Evolutionary conservation across 2,888 invertebrate species (phyloP).

Genomic region (Busseola fusca): DNA sequence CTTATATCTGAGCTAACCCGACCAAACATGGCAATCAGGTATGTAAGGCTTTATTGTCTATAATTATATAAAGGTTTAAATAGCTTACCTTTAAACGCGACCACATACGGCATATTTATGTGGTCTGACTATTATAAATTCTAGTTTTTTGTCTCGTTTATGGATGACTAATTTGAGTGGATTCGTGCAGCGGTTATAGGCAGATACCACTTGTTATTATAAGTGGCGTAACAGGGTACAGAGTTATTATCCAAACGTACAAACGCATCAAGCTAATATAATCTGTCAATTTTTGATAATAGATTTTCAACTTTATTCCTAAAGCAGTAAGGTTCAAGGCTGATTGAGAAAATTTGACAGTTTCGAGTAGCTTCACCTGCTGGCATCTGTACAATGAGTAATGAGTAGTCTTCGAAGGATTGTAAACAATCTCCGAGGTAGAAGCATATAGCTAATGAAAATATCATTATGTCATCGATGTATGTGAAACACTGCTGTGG

Average conservation of each 20-base stretch:
- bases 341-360: too few species aligned
- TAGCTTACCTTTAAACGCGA: slow-evolving; percentile 43
- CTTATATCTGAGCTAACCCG: slow-evolving; percentile 63
- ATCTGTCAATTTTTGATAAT: too few species aligned
- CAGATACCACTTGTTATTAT: neutral
- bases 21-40: slow-evolving; percentile 68
- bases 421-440: neutral
- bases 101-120: slow-evolving; percentile 44
- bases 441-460: neutral
- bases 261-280: too few species aligned
- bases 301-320: too few species aligned
- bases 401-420: neutral
- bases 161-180: slow-evolving; percentile 24
- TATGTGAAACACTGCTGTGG: neutral
- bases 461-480: slow-evolving; percentile 10
- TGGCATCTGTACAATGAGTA: too few species aligned
- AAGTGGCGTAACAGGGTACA: neutral
- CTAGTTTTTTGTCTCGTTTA: slow-evolving; percentile 18
- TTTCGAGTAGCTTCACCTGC: too few species aligned
- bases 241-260: neutral
- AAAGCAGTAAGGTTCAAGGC: too few species aligned
- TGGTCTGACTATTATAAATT: slow-evolving; percentile 33
- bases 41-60: slow-evolving; percentile 49
- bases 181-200: neutral
- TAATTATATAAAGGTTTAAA: slow-evolving; percentile 53